Evolutionary conservation across 92 coral and sea anemone species (phyloP), one percentile per base, ranked within the genome.

Genomic region (Actinernus sp.): DNA sequence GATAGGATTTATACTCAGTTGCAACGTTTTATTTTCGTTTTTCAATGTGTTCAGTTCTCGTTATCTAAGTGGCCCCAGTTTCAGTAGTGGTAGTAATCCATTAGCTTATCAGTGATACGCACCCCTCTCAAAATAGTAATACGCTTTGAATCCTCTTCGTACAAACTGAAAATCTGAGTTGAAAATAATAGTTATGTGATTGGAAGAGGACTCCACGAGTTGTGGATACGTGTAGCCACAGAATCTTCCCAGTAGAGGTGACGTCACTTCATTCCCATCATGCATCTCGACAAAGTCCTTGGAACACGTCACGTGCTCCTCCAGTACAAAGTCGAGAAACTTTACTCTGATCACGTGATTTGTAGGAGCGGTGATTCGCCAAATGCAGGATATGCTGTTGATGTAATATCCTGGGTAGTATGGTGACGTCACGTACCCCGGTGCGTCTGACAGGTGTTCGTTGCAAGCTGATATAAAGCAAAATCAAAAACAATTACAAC

Each of bases 361-460:
- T 20, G 13, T 59, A 4, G 79, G 74, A 8, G 85, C 86, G 0
- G 32, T 65, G 34, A 92, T 71, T 37, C 49, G 55, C 97, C 94
- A 88, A 10, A 24, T 58, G 62, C 86, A 89, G 21, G 58, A 61
- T 22, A 69, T 55, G 78, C 84, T 64, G 49, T 62, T 78, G 22
- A 53, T 26, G 61, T 83, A 84, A 45, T 78, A 73, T 32, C 88
- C 87, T 6, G 97, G 97, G 40, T 92, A 88, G 31, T 56, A 76
- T 5, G 95, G 97, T 3, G 92, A 88, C 20, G 74, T 39, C 33
- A 92, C 78, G 65, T 67, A 55, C 20, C 79, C 93, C 6, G 71
- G 59, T 23, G 33, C 49, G 40, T 45, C 7, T 16, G 63, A 22
- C 11, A 68, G 16, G 23, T 53, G 19, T 40, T 68, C 26, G 54